Conservation (phyloP, 2,888 invertebrate genomes). For the Cantharis rufa region DNA sequence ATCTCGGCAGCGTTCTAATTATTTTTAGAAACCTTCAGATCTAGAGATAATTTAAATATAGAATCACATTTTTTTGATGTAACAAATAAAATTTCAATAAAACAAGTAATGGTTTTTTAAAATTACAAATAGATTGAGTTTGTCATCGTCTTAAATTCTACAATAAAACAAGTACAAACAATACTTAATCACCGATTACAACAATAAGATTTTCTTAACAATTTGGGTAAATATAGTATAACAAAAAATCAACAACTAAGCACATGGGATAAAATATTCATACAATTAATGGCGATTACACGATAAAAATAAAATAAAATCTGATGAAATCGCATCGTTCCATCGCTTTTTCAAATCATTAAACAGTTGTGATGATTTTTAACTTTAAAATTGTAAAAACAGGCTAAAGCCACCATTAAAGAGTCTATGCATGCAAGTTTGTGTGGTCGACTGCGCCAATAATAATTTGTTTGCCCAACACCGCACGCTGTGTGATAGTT, state of each 20-base stretch:
- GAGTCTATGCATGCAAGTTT: neutral
- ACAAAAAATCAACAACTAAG: neutral
- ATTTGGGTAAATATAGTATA: slow-evolving; percentile 4
- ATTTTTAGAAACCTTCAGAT: slow-evolving; percentile 15
- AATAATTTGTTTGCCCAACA: neutral
- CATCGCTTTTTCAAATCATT: slow-evolving; percentile 7
- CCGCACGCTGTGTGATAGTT: neutral
- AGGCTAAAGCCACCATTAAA: neutral
- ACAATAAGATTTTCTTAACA: slow-evolving; percentile 1
- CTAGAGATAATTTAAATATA: slow-evolving; percentile 17
- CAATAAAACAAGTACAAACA: neutral
- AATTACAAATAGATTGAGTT: neutral
- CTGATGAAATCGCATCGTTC: neutral
- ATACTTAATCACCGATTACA: neutral
- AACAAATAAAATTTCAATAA: slow-evolving; percentile 1
- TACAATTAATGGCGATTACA: neutral
- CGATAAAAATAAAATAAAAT: neutral
- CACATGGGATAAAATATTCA: neutral
- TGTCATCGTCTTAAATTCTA: neutral
- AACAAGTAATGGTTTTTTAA: neutral
- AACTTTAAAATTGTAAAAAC: slow-evolving; percentile 14
- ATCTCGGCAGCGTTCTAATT: neutral
- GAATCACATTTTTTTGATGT: slow-evolving; percentile 12
- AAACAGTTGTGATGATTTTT: slow-evolving; percentile 24
- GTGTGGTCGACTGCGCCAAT: neutral